Conservation (phyloP, 92 coral and sea anemone genomes). For the Palythoa caribaeorum region DNA sequence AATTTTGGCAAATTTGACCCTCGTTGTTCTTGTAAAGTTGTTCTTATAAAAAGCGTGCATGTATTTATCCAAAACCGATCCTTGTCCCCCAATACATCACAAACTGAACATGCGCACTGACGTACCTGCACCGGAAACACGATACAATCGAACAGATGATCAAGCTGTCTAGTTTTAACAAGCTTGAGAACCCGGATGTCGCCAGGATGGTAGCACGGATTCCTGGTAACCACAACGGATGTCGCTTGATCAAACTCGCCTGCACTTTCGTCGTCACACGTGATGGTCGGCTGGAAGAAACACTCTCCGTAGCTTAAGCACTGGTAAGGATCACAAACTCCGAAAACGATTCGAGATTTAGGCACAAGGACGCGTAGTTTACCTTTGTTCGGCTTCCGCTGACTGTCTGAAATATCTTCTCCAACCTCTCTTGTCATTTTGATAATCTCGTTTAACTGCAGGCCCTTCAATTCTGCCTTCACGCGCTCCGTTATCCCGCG, state of each 20-base stretch:
- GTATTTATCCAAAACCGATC: too few species aligned
- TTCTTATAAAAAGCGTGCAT: too few species aligned
- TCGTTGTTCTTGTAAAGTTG: too few species aligned
- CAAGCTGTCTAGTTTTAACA: slow-evolving; percentile 65
- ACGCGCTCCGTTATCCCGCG: slow-evolving; percentile 57
- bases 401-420: slow-evolving; percentile 47
- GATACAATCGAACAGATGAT: slow-evolving; percentile 86
- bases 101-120: not conserved
- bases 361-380: slow-evolving; percentile 88
- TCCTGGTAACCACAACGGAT: slow-evolving; percentile 74
- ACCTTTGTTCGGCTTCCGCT: slow-evolving; percentile 55
- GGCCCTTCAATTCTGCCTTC: slow-evolving; percentile 56
- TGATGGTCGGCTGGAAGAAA: slow-evolving; percentile 88
- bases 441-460: slow-evolving; percentile 62
- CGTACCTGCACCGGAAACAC: slow-evolving; percentile 79
- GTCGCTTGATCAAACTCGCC: slow-evolving; percentile 51
- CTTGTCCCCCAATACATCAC: not conserved
- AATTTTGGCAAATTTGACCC: too few species aligned
- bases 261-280: slow-evolving; percentile 60
- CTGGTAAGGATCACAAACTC: slow-evolving; percentile 93
- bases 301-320: slow-evolving; percentile 85
- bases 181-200: slow-evolving; percentile 87
- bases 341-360: slow-evolving; percentile 88
- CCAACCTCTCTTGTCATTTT: slow-evolving; percentile 74
- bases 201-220: slow-evolving; percentile 93